Percentiles rank a stretch among this genome's conserved stretches.
Evolutionary conservation across 2,113 vertebrate genomes (phyloP).

Genomic region (Geococcyx californianus): DNA sequence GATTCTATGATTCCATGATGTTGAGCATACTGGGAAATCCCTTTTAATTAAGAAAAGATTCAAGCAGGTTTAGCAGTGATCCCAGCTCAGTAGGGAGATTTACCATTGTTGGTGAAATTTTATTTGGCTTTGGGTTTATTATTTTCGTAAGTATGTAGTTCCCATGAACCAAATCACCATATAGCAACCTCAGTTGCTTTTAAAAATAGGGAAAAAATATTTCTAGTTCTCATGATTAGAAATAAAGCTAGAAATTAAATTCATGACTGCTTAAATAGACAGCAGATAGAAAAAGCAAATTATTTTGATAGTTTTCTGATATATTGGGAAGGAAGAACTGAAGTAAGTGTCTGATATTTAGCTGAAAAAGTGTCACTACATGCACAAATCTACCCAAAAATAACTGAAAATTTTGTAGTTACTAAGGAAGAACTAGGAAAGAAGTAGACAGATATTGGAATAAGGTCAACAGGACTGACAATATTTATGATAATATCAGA

Average conservation of each 20-base stretch:
- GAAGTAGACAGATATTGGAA: not conserved
- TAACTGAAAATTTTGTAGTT: not conserved
- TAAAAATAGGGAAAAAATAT: not conserved
- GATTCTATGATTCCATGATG: too few species aligned
- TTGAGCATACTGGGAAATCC: not conserved
- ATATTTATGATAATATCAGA: not conserved
- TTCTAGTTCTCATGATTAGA: not conserved
- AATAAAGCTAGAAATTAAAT: not conserved
- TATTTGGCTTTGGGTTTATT: not conserved
- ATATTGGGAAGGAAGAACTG: not conserved
- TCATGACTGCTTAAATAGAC: not conserved
- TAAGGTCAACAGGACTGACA: not conserved
- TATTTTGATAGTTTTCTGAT: not conserved
- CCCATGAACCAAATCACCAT: not conserved
- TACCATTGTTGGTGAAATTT: not conserved
- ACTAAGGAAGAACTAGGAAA: not conserved
- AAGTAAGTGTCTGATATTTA: not conserved
- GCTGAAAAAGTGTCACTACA: not conserved
- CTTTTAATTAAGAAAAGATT: not conserved
- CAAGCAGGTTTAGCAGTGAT: not conserved
- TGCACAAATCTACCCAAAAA: not conserved
- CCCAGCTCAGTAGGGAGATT: not conserved
- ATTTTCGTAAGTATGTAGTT: not conserved
- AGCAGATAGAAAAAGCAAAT: not conserved
- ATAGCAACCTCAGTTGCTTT: not conserved